These are phyloP conservation scores for Eunapius fragilis DNA, from an alignment of 37 sponge, comb jelly and placozoan species.

Conservation along the genomic window DNA sequence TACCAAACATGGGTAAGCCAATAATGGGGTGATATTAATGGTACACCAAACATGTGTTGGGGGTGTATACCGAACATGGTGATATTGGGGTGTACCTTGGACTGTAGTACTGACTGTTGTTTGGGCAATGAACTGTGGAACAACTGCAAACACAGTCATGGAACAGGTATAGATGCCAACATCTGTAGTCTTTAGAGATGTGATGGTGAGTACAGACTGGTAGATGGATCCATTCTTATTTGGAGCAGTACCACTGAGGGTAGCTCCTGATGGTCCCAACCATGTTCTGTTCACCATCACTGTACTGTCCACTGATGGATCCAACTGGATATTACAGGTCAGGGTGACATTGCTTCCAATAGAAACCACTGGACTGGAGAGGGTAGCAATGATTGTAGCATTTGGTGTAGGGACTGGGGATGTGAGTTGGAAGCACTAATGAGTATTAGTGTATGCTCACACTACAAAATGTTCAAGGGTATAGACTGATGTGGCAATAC, in stretches of 20 bases:
- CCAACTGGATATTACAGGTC: slow-evolving; percentile 4
- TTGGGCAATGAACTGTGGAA: background rate
- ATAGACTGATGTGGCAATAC: too few relatives aligned
- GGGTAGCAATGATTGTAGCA: background rate
- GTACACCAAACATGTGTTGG: background rate
- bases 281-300: slow-evolving; percentile 15
- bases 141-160: background rate
- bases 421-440: background rate
- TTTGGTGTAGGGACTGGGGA: slow-evolving; percentile 26
- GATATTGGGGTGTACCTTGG: background rate
- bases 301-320: slow-evolving; percentile 21
- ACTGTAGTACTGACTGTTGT: background rate
- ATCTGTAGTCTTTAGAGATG: background rate
- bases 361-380: background rate
- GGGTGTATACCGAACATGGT: too few relatives aligned
- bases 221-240: background rate
- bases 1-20: too few relatives aligned
- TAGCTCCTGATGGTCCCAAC: background rate
- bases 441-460: background rate
- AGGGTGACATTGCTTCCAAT: slow-evolving; percentile 20
- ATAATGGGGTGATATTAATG: too few relatives aligned
- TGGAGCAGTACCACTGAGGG: background rate
- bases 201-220: background rate
- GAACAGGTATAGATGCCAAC: background rate
- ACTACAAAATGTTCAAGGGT: too few relatives aligned